Evolutionary conservation across 2,113 vertebrate genomes (phyloP).

Genomic region (Eclectus roratus): DNA sequence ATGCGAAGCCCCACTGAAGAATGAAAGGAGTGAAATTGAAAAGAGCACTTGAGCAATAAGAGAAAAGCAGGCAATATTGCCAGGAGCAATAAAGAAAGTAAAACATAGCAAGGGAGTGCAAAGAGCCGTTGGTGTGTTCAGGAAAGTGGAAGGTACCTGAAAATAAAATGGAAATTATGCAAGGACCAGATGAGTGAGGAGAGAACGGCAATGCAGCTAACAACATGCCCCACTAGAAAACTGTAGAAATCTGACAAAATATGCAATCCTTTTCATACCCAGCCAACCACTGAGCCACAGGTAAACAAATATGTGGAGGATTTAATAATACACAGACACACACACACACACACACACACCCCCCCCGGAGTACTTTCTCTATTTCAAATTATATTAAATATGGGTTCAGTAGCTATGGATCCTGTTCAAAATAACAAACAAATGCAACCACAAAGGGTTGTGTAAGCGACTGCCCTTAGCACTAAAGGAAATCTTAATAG

Average conservation of each 20-base stretch:
- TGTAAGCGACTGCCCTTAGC: not conserved
- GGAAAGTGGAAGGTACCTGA: not conserved
- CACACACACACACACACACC: no score
- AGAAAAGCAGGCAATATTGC: not conserved
- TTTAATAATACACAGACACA: not conserved
- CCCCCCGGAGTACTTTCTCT: not conserved
- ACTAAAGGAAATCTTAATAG: slow-evolving; percentile 17
- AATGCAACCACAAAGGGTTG: not conserved
- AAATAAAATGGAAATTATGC: not conserved
- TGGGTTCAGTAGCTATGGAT: not conserved
- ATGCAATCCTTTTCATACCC: not conserved
- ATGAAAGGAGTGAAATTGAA: not conserved
- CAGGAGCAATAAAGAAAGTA: not conserved
- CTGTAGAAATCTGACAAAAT: not conserved
- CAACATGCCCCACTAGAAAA: not conserved
- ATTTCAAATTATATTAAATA: slow-evolving; percentile 15
- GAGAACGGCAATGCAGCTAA: not conserved
- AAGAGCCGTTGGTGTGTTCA: fast-evolving
- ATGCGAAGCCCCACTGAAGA: not conserved
- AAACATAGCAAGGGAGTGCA: not conserved
- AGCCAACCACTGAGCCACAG: not conserved
- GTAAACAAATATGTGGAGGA: not conserved
- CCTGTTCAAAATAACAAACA: slow-evolving; percentile 34
- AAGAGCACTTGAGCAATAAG: not conserved
- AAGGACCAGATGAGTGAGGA: not conserved